Percentiles rank a stretch among this genome's conserved stretches.
Evolutionary conservation across 2,797 vertebrate species (phyloP).

Genomic region (Valencia hispanica): DNA sequence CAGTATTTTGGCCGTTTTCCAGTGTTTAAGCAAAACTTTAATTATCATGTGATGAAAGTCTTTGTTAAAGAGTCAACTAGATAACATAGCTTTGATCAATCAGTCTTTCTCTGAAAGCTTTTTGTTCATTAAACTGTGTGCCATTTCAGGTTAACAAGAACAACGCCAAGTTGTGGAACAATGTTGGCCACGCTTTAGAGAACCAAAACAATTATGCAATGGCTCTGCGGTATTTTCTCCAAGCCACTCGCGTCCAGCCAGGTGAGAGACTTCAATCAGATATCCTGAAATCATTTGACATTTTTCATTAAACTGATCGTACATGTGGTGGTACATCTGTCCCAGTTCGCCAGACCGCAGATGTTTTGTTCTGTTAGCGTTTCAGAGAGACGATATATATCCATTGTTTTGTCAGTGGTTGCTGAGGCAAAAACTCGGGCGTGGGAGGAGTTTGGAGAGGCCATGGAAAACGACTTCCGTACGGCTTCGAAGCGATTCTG

Average conservation of each 20-base stretch:
- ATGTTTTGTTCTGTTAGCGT: background rate
- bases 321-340: background rate
- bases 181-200: constrained; percentile 96
- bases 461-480: too few relatives aligned
- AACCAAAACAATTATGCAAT: constrained; percentile 94
- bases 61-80: background rate
- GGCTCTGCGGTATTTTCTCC: constrained; percentile 93
- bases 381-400: background rate
- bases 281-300: constrained; percentile 1
- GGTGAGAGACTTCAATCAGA: constrained; percentile 76
- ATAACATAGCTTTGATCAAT: background rate
- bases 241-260: constrained; percentile 96
- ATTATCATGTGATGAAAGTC: background rate
- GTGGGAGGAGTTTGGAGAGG: too few relatives aligned
- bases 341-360: background rate
- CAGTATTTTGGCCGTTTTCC: background rate
- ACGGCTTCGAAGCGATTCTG: too few relatives aligned
- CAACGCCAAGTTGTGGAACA: constrained; percentile 99
- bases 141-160: constrained; percentile 94
- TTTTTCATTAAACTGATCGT: background rate
- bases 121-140: constrained; percentile 5
- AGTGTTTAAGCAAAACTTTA: background rate
- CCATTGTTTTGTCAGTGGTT: background rate
- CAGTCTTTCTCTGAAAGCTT: background rate
- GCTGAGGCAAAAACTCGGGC: too few relatives aligned